Evolutionary conservation across 2,888 invertebrate genomes (phyloP).

Genomic region (Aleiodes leptofemur): DNA sequence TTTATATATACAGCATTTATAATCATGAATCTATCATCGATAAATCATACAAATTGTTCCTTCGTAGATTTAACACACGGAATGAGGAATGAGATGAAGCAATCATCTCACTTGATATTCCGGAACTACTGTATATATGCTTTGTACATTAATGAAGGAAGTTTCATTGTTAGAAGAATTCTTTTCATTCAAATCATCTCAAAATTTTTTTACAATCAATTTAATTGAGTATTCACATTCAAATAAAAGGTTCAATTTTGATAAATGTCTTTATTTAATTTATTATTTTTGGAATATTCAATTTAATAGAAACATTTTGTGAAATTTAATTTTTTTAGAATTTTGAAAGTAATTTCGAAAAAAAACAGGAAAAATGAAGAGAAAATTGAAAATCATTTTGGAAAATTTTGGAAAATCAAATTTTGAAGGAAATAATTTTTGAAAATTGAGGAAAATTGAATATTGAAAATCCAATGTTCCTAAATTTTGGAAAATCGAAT

Average conservation of each 20-base stretch:
- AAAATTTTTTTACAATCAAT: background rate
- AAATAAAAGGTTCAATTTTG: background rate
- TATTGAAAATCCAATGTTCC: no score
- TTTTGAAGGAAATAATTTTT: no score
- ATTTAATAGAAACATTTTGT: background rate
- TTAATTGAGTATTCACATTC: background rate
- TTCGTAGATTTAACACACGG: constrained; percentile 2
- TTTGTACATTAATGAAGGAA: constrained; percentile 14
- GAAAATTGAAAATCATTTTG: no score
- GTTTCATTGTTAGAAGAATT: background rate
- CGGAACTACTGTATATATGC: constrained; percentile 1
- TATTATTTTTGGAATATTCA: background rate
- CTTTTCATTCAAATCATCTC: background rate
- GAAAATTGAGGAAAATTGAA: no score
- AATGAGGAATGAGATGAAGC: background rate
- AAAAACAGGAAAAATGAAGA: background rate
- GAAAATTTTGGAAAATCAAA: no score
- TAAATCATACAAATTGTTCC: constrained; percentile 19
- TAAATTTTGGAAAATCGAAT: no score
- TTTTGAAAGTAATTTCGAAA: background rate
- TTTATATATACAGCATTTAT: constrained; percentile 1
- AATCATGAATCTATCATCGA: constrained; percentile 30
- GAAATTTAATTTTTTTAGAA: background rate
- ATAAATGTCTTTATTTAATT: background rate
- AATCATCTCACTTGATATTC: constrained; percentile 11